These are phyloP conservation scores for Drosophila sechellia DNA, from an alignment of 1,140 invertebrate genomes.

Conservation along the genomic window DNA sequence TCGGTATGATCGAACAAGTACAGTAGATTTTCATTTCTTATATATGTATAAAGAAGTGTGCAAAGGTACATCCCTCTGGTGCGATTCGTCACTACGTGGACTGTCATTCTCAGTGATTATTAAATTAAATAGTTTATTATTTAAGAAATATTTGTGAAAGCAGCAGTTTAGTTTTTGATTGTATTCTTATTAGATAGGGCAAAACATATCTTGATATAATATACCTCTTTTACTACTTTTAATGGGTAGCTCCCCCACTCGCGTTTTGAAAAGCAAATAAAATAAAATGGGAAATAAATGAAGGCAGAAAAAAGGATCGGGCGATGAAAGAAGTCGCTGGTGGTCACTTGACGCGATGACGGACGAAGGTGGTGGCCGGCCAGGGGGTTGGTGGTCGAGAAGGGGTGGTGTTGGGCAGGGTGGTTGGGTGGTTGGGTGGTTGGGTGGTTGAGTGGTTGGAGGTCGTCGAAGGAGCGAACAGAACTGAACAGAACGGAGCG, in stretches of 20 bases:
- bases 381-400: neutral
- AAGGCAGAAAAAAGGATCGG: conserved; percentile 30
- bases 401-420: neutral
- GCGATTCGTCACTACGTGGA: no score
- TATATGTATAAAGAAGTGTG: no score
- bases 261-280: conserved; percentile 11
- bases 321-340: conserved; percentile 37
- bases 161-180: no score
- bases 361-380: conserved; percentile 5
- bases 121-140: no score
- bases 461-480: neutral
- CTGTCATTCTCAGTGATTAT: no score
- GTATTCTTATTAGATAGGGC: no score
- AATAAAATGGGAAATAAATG: conserved; percentile 17
- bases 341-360: conserved; percentile 19
- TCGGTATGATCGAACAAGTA: no score
- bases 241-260: neutral
- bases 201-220: no score
- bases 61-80: no score
- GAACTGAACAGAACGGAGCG: neutral
- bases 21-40: no score
- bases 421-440: neutral
- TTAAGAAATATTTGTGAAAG: no score
- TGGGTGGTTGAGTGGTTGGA: conserved; percentile 1
- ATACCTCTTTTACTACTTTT: neutral